Base-by-base conservation (phyloP, 1,140 invertebrate genomes). In the Pseudomyrmex dendroicus region DNA sequence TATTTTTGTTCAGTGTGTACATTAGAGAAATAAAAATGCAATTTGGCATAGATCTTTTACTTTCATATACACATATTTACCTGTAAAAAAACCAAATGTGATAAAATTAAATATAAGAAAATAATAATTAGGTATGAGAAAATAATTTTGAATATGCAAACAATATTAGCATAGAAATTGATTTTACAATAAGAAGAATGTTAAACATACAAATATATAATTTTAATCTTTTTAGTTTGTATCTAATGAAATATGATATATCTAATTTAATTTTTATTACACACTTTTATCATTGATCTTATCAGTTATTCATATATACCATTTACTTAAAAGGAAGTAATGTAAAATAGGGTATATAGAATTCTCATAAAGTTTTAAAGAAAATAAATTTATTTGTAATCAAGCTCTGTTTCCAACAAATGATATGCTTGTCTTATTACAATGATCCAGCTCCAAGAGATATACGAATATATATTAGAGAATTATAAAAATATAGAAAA, bases 301-400 rank as follows among this genome's bases (percentile, higher is more conserved):
- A 56, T 70, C 3, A 22, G 48, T 10, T 67, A 25, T 25, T 25
- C 25, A 25, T 22, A 15, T 70, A 10, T 35, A 46, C 1, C 56
- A 70, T 17, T 72, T 13, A 59, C 35, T 35, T 25, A 56, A 54
- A 20, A 10, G 44, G n/a, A 48, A 66, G 22, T 35, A 7, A 35
- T 35, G 35, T 35, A 46, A 80, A 72, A 68, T 59, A n/a, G 56
- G 25, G 20, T 67, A 57, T 20, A 72, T 80, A 52, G 35, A 68
- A 77, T 80, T 57, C 1, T 8, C 17, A 64, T 46, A n/a, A 50
- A 20, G n/a, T 46, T 70, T 50, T 7, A 17, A 61, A 35, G 13
- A 61, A 70, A 57, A 72, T 25, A 54, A 67, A 54, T 67, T 80
- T 70, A 80, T 80, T 80, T 46, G 20, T 17, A 25, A 57, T 78